Evolutionary conservation across 2,113 vertebrate species (phyloP), one percentile per base, ranked within the genome.

Genomic region (Xiphophorus couchianus): DNA sequence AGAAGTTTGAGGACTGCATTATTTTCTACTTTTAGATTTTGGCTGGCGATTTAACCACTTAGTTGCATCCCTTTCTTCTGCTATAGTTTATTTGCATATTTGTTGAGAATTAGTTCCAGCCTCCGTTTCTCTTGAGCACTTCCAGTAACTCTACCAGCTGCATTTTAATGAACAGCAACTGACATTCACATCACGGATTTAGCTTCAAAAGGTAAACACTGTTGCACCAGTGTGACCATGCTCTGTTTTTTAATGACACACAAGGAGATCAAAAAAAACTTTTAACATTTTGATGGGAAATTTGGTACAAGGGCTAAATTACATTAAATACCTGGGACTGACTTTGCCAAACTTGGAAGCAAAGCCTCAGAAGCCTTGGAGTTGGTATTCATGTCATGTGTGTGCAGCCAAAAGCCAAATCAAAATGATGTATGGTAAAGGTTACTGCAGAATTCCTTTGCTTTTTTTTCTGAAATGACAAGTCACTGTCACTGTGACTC

Each of bases 401-500:
- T 58, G 22, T 58, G 22, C 22, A 58, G 22, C 17, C 17, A 48
- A 48, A 48, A 48, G 44, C 44, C 44, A 48, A 48, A 48, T 48
- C 44, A 48, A 48, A 48, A 48, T 48, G 44, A 17, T 48, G 44
- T 48, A 17, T 48, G 17, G 44, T 25, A 58, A n/a, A 58, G 9
- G 19, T n/a, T 58, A n/a, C 25, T 58, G 51, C 22, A 58, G 25
- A 54, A 58, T 58, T n/a, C 19, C 51, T 58, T 58, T 58, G 44
- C 44, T 48, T 11, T 58, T n/a, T 54, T 58, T n/a, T 54, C 51
- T 25, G 51, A 58, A 8, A 58, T 58, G 51, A 58, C 51, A 58
- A n/a, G 51, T 58, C 8, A 69, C 71, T 73, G 76, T 82, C 80
- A 72, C 10, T 60, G 51, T 73, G 35, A 73, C 66, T 76, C 67